Evolutionary conservation across 2,797 vertebrate genomes (phyloP).

Genomic region (Ciconia nigra): DNA sequence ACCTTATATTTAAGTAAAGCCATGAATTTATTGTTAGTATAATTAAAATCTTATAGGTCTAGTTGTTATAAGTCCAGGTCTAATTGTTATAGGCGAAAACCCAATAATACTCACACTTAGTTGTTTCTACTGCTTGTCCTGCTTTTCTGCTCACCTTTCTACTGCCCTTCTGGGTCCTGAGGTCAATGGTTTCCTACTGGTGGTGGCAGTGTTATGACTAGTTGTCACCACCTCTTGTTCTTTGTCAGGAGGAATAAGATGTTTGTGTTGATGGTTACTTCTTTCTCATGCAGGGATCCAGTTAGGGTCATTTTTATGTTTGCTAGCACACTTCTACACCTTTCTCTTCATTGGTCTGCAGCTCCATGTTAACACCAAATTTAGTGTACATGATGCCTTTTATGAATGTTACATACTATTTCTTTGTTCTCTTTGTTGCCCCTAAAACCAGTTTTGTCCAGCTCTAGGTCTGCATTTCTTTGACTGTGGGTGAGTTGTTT

Average conservation of each 20-base stretch:
- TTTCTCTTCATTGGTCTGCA: not conserved
- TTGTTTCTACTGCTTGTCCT: not conserved
- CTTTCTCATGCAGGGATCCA: not conserved
- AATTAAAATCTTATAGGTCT: not conserved
- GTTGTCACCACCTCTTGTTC: not conserved
- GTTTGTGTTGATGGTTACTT: not conserved
- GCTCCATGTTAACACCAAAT: not conserved
- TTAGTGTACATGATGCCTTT: not conserved
- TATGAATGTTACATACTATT: constrained; percentile 33
- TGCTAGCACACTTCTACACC: not conserved
- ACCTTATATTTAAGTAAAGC: not conserved
- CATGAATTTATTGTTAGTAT: not conserved
- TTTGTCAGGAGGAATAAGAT: not conserved
- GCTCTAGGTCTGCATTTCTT: constrained; percentile 55
- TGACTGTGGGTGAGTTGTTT: constrained; percentile 49
- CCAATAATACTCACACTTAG: not conserved
- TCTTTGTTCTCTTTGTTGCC: constrained; percentile 57
- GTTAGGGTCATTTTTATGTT: not conserved
- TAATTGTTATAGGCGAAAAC: not conserved
- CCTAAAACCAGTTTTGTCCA: constrained; percentile 58
- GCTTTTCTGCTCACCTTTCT: not conserved
- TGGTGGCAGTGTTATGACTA: not conserved
- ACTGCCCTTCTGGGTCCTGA: not conserved
- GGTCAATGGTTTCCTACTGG: not conserved
- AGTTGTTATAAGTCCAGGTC: not conserved